Conservation (phyloP, 2,113 vertebrate genomes). For the Catharus minimus region DNA sequence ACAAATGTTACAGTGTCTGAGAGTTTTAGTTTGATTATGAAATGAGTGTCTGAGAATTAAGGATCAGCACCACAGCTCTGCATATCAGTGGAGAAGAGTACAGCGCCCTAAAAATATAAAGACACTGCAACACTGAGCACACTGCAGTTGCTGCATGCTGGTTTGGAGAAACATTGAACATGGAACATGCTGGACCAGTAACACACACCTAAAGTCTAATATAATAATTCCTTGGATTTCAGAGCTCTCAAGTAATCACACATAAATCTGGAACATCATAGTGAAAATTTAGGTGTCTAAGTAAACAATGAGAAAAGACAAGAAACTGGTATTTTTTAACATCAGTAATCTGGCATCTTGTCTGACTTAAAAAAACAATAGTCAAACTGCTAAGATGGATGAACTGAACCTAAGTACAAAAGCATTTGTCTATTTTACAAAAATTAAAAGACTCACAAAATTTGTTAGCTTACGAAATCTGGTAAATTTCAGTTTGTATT, state of each 20-base stretch:
- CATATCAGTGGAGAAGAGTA: not conserved
- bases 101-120: not conserved
- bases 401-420: not conserved
- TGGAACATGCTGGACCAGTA: not conserved
- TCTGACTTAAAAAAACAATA: not conserved
- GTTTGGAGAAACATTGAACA: not conserved
- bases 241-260: not conserved
- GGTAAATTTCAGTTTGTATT: not conserved
- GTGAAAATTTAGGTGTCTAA: not conserved
- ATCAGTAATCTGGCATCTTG: not conserved
- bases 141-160: accelerated
- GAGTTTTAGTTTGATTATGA: not conserved
- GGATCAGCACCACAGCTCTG: not conserved
- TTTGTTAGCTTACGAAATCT: not conserved
- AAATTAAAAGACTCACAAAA: not conserved
- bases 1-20: not conserved
- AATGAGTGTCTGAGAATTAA: not conserved
- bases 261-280: not conserved
- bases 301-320: not conserved
- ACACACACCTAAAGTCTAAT: not conserved
- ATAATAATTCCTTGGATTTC: accelerated
- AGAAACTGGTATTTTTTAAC: not conserved
- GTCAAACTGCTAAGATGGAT: not conserved
- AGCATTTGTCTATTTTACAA: not conserved
- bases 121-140: not conserved